Evolutionary conservation across 2,888 invertebrate genomes (phyloP).

Genomic region (Cheilosia vernalis): DNA sequence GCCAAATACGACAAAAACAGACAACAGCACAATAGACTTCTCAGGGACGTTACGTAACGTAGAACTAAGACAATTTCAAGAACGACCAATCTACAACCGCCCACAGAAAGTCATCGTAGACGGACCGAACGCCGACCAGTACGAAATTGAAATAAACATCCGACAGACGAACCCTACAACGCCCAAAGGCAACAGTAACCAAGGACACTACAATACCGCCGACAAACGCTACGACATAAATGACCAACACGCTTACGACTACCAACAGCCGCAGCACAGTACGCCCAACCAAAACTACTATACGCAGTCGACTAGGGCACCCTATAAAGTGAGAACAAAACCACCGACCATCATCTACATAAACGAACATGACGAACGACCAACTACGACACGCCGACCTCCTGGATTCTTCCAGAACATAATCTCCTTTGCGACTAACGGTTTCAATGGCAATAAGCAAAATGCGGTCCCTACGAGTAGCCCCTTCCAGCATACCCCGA

Average conservation of each 20-base stretch:
- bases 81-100: slow-evolving; percentile 77
- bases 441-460: slow-evolving; percentile 70
- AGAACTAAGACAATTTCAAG: slow-evolving; percentile 80
- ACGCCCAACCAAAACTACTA: slow-evolving; percentile 14
- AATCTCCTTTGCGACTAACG: slow-evolving; percentile 78
- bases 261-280: slow-evolving; percentile 16
- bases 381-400: slow-evolving; percentile 76
- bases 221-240: slow-evolving; percentile 78
- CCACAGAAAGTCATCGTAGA: slow-evolving; percentile 81
- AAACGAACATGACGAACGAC: slow-evolving; percentile 79
- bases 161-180: slow-evolving; percentile 80
- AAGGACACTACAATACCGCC: slow-evolving; percentile 76
- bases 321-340: slow-evolving; percentile 77
- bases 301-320: slow-evolving; percentile 41
- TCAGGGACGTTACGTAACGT: slow-evolving; percentile 76
- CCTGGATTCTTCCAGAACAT: slow-evolving; percentile 81
- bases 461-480: slow-evolving; percentile 50
- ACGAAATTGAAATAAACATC: slow-evolving; percentile 83
- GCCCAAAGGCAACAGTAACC: slow-evolving; percentile 64
- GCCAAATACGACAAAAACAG: slow-evolving; percentile 11
- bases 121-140: slow-evolving; percentile 80
- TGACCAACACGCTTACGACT: slow-evolving; percentile 73
- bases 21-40: slow-evolving; percentile 21
- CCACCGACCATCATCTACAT: slow-evolving; percentile 82
- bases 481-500: slow-evolving; percentile 66